A percentile compares a stretch with the other conserved stretches of the same genome.
Evolutionary conservation across 2,888 invertebrate genomes (phyloP).

Genomic region (Pecten maximus): DNA sequence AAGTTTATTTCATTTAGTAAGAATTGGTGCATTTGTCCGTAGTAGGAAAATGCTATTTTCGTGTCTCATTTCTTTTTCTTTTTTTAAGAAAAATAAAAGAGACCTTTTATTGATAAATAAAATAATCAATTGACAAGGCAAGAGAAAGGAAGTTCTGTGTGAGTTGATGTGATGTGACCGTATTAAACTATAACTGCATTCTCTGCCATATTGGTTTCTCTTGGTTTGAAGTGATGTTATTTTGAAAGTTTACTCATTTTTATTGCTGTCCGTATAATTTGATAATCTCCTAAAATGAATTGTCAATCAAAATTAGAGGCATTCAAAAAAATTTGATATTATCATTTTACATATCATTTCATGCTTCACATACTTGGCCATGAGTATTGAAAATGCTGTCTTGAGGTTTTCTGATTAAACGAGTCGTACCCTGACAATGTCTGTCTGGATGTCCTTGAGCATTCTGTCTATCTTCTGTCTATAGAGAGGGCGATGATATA

Average conservation of each 20-base stretch:
- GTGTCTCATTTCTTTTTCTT: constrained; percentile 8
- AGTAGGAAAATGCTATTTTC: not conserved
- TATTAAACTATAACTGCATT: not conserved
- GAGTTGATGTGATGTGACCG: not conserved
- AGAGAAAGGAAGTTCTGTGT: not conserved
- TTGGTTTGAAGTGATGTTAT: constrained; percentile 29
- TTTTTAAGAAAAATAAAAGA: constrained; percentile 11
- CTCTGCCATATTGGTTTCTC: not conserved
- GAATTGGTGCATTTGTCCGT: not conserved
- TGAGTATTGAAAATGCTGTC: too few species aligned
- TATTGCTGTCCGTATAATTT: not conserved
- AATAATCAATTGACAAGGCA: not conserved
- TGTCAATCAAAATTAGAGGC: not conserved
- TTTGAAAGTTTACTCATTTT: not conserved
- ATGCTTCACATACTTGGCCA: too few species aligned
- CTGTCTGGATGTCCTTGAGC: too few species aligned
- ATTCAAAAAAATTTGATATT: not conserved
- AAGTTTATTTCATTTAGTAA: not conserved
- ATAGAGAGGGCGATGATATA: not conserved
- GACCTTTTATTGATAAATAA: not conserved
- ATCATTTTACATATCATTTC: not conserved
- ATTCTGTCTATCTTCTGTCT: too few species aligned
- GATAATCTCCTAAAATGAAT: not conserved
- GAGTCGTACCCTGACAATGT: too few species aligned
- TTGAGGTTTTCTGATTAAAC: too few species aligned